phyloP scores from a whole-genome alignment of 2,797 vertebrate genomes.

The Gastrophryne carolinensis region DNA sequence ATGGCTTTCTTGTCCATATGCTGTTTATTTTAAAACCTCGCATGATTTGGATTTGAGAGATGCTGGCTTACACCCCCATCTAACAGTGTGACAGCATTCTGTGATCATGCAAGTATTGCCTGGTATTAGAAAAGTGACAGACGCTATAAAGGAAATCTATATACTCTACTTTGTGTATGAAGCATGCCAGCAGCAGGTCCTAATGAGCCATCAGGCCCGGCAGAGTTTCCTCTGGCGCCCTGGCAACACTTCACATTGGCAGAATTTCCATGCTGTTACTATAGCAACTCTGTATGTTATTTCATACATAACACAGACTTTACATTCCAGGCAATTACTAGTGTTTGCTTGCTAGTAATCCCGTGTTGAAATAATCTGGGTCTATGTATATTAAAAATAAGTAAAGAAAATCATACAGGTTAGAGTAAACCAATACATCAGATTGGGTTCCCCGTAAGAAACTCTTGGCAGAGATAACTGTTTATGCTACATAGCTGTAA shows the following conservation, averaged over 20 bases:
- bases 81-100: background rate
- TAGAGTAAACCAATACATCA: background rate
- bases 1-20: no score
- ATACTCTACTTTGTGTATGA: background rate
- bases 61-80: no score
- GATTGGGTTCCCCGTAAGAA: background rate
- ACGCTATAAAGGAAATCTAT: background rate
- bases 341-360: background rate
- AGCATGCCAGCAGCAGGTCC: background rate
- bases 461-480: background rate
- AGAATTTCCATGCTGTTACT: background rate
- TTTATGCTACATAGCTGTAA: background rate
- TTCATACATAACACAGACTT: background rate
- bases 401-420: background rate
- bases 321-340: background rate
- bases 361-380: background rate
- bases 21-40: no score
- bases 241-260: constrained; percentile 21
- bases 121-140: constrained; percentile 8
- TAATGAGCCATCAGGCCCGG: constrained; percentile 2
- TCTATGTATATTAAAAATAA: background rate
- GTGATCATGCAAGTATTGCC: background rate
- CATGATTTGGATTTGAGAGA: no score
- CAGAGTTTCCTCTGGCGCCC: constrained; percentile 4
- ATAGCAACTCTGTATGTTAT: background rate